Evolutionary conservation across 2,888 invertebrate genomes (phyloP).

Genomic region (Morinoia aosen): DNA sequence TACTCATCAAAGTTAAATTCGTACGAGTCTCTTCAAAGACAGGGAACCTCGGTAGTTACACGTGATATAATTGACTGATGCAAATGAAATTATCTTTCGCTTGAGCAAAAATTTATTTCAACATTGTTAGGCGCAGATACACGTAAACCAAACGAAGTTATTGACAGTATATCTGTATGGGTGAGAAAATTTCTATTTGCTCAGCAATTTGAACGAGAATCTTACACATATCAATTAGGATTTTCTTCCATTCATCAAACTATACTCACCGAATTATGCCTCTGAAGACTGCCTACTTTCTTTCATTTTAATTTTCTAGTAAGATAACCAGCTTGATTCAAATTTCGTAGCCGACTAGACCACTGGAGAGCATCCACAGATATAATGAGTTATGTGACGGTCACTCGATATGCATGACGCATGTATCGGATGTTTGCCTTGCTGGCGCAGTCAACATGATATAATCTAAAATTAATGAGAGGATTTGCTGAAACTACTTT

Average conservation of each 20-base stretch:
- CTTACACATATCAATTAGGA: neutral
- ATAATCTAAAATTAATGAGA: neutral
- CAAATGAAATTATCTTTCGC: too few species aligned
- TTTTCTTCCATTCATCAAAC: neutral
- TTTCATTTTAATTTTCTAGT: too few species aligned
- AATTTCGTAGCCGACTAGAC: neutral
- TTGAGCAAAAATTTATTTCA: too few species aligned
- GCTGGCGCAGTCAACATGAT: neutral
- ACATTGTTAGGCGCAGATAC: too few species aligned
- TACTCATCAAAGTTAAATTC: neutral
- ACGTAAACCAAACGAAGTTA: too few species aligned
- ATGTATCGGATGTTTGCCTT: neutral
- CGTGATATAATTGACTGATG: too few species aligned
- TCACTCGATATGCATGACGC: neutral
- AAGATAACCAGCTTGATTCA: neutral
- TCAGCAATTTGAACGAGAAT: neutral
- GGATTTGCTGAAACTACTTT: neutral
- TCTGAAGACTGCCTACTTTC: too few species aligned
- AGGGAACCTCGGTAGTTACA: too few species aligned
- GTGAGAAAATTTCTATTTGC: neutral
- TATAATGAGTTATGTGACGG: neutral
- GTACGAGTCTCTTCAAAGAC: too few species aligned
- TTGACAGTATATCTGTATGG: too few species aligned
- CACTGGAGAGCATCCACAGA: neutral
- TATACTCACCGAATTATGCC: neutral